A percentile compares a stretch with the other conserved stretches of the same genome.
Evolutionary conservation across 2,888 invertebrate species (phyloP).

Genomic region (Deilephila elpenor): DNA sequence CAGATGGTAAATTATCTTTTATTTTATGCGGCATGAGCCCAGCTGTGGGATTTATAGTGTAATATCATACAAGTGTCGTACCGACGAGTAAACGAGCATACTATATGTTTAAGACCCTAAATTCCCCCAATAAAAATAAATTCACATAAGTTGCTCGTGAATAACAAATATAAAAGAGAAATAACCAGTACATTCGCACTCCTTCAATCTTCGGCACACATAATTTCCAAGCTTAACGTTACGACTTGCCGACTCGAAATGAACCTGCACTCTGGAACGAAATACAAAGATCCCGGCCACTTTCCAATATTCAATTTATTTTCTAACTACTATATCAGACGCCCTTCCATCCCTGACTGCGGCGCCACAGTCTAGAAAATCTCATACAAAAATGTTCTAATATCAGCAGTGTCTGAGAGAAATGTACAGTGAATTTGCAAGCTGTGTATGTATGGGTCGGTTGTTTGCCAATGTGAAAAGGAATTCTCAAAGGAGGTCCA

Average conservation of each 20-base stretch:
- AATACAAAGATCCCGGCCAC: conserved; percentile 61
- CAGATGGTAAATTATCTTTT: too few species aligned
- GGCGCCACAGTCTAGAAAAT: conserved; percentile 47
- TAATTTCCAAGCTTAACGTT: conserved; percentile 59
- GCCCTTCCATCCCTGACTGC: conserved; percentile 45
- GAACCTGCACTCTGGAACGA: conserved; percentile 65
- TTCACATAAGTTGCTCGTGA: too few species aligned
- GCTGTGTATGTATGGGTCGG: conserved; percentile 54
- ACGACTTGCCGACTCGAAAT: conserved; percentile 66
- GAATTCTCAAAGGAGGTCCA: conserved; percentile 67
- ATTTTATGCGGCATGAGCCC: too few species aligned
- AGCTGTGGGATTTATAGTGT: too few species aligned
- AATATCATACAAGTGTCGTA: too few species aligned
- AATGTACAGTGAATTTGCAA: conserved; percentile 35
- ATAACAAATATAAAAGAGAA: neutral
- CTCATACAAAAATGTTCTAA: neutral
- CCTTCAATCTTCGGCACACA: conserved; percentile 35
- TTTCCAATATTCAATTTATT: conserved; percentile 77
- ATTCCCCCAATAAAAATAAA: too few species aligned
- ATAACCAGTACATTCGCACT: neutral
- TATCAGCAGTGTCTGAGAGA: conserved; percentile 36
- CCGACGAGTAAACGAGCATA: too few species aligned
- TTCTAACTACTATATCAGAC: conserved; percentile 68
- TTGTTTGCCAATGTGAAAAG: conserved; percentile 57
- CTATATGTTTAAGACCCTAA: too few species aligned